phyloP scores from a whole-genome alignment of 2,888 invertebrate genomes.

The Vesta saturnalis region DNA sequence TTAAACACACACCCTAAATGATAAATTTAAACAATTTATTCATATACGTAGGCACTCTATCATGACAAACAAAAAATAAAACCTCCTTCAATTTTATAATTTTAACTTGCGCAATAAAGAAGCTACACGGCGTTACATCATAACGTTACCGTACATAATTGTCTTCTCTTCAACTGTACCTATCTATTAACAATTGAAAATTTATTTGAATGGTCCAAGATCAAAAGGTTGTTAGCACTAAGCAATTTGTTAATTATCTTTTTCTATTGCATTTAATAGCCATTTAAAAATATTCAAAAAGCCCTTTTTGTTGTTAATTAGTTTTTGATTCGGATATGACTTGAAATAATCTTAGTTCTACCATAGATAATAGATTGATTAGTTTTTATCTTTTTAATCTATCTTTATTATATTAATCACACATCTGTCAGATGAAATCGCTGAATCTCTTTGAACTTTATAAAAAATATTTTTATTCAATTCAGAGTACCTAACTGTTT shows the following conservation, averaged over 20 bases:
- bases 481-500: no score
- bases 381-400: background rate
- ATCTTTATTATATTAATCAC: background rate
- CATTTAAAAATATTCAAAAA: background rate
- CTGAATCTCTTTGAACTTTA: background rate
- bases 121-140: background rate
- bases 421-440: conserved; percentile 1
- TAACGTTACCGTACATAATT: background rate
- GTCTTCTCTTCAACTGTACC: background rate
- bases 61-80: no score
- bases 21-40: no score
- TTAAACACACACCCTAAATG: no score
- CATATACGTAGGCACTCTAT: no score
- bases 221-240: background rate
- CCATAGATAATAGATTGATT: background rate
- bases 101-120: no score
- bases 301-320: background rate
- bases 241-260: no score
- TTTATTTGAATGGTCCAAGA: background rate
- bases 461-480: no score
- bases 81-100: no score
- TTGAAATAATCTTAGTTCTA: background rate
- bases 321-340: background rate
- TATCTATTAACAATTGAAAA: background rate
- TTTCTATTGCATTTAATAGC: background rate